Conservation (phyloP, 2,797 vertebrate species). For the Leptoclinus maculatus region DNA sequence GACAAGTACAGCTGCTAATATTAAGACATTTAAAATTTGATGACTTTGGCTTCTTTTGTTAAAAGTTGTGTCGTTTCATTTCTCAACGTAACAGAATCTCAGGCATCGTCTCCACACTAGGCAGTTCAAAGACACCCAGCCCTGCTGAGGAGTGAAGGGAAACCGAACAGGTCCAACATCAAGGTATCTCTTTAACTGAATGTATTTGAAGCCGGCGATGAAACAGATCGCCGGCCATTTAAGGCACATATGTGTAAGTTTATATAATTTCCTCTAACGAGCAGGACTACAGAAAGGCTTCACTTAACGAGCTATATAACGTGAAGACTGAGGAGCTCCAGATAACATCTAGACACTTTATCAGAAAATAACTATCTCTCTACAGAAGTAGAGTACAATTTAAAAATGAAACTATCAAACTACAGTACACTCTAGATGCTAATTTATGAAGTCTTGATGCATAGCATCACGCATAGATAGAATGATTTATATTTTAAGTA, state of each 20-base stretch:
- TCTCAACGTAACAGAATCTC: not conserved
- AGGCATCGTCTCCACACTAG: not conserved
- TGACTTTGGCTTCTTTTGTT: conserved; percentile 5
- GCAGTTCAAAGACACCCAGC: not conserved
- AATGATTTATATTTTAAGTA: conserved; percentile 20
- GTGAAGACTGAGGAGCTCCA: conserved; percentile 65
- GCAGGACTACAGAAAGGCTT: conserved; percentile 66
- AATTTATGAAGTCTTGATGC: conserved; percentile 61
- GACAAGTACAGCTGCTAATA: not conserved
- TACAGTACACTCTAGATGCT: conserved; percentile 71
- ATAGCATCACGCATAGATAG: conserved; percentile 71
- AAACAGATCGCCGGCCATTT: conserved; percentile 44
- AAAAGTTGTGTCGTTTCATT: not conserved
- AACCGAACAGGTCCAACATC: conserved; percentile 43
- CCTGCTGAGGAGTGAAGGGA: not conserved
- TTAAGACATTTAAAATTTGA: not conserved
- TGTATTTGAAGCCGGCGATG: conserved; percentile 47
- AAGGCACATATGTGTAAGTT: conserved; percentile 76
- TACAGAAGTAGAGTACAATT: conserved; percentile 68
- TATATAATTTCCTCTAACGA: conserved; percentile 60
- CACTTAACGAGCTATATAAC: conserved; percentile 68
- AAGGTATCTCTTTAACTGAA: conserved; percentile 69
- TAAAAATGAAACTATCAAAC: conserved; percentile 64
- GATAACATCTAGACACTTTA: conserved; percentile 66
- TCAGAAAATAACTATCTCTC: conserved; percentile 73